Evolutionary conservation across 37 sponge, comb jelly and placozoan genomes (phyloP), one percentile per base, ranked within the genome.

Genomic region (Crambe crambe): DNA sequence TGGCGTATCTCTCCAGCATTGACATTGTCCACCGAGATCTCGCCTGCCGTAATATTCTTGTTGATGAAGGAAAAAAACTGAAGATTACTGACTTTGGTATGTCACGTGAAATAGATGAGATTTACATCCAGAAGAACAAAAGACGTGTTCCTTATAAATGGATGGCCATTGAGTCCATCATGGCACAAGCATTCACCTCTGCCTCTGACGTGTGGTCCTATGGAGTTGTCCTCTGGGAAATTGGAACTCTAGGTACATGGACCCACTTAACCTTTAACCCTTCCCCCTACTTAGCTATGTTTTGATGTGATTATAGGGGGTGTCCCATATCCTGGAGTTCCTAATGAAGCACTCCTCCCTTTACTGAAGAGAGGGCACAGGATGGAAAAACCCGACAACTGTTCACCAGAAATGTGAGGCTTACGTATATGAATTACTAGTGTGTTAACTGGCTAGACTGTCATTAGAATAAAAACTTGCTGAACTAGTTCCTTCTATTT

Each of bases 131-230:
- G 81, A 83, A 77, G 65, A 87, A 78, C n/a, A 79, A 62, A 21
- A 88, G 92, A n/a, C 83, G 87, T 5, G 70, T 87, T 9, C 92
- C 92, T 17, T 61, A 79, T 40, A 86, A 86, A 31, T 92, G 92
- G 92, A 92, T 92, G 92, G 88, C 92, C 37, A 68, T 92, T 40
- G 92, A 92, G 81, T 87, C 88, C 27, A 92, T 92, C 56, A 68
- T 80, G 0, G 69, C 83, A 20, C 25, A 85, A 71, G 88, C 81
- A 73, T 92, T 92, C 56, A 92, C 92, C 21, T 67, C 81, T 35
- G 58, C 83, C 58, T 86, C 88, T 41, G 92, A 92, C 67, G 92
- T 92, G 78, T 91, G 91, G 91, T 70, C 91, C 9, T 91, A 85
- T 82, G 91, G 91, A 18, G 80, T 91, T 17, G 59, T 59, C 23